Base-by-base conservation (phyloP, 2,797 vertebrate genomes). In the Micropoecilia bifurca region DNA sequence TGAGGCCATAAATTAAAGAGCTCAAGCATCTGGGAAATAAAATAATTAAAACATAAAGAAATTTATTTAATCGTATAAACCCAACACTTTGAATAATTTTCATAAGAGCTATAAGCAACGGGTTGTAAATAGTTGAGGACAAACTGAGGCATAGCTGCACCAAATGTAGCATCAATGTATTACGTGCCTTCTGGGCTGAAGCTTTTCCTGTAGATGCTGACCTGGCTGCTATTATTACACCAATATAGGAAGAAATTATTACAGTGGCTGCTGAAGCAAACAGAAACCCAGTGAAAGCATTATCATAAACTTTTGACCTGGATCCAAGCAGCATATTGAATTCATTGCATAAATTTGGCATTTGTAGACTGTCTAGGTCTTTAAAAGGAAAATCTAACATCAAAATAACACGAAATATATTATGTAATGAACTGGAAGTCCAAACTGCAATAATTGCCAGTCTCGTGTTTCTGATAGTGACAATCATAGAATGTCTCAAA, bases 21-120 rank as follows among this genome's bases (percentile, higher is more conserved):
- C 83, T 87, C 22, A 92, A 74, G 59, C 91, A 90, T 22, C 80
- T 84, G 4, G 91, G 90, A 0, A 90, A 9, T 6, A 89, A 25
- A 25, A 82, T 13, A 1, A 86, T 13, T 0, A 25, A 48, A 2
- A 90, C 71, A 46, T 87, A 87, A 0, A 87, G 2, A 25, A 85
- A 18, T 36, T 22, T 83, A 2, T 76, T 20, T 3, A 85, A 0
- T 0, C 74, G 71, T 0, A 66, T 1, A 20, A 90, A 14, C 0
- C 61, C 0, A 6, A 66, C 0, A 0, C 9, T 41, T 91, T 16
- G 73, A 84, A 45, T 69, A 59, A 55, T 83, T 84, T 33, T 45
- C 20, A 43, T 5, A 18, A 75, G 6, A 12, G 25, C 3, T 5
- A 75, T 0, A 5, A 75, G 39, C 8, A 75, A 16, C 12, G 53